phyloP scores from a whole-genome alignment of 2,888 invertebrate species.

The Hypomecis atomaria region DNA sequence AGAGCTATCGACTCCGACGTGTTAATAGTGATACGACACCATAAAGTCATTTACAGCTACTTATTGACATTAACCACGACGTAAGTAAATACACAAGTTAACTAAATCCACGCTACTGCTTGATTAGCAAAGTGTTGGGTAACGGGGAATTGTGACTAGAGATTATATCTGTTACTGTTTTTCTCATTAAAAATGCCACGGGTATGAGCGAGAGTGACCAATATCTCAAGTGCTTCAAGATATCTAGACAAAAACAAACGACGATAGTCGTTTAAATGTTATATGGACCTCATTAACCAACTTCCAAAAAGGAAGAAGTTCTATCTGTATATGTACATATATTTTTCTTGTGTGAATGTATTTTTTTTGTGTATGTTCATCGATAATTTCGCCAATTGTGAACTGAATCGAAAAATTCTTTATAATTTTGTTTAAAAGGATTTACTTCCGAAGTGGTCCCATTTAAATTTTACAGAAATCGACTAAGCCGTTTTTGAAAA shows the following conservation, averaged over 20 bases:
- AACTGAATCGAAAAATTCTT: too few species aligned
- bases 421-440: too few species aligned
- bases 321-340: too few species aligned
- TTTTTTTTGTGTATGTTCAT: too few species aligned
- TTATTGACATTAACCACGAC: conserved; percentile 20
- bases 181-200: not conserved
- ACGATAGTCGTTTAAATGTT: not conserved
- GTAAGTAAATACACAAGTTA: conserved; percentile 4
- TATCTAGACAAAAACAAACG: not conserved
- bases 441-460: too few species aligned
- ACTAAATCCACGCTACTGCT: conserved; percentile 12
- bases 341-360: too few species aligned
- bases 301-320: too few species aligned
- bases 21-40: conserved; percentile 26
- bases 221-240: not conserved
- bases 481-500: too few species aligned
- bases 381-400: too few species aligned
- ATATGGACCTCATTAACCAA: not conserved
- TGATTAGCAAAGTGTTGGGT: conserved; percentile 6
- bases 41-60: conserved; percentile 27
- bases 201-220: not conserved
- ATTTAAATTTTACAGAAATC: too few species aligned
- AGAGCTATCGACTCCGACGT: conserved; percentile 18
- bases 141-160: too few species aligned
- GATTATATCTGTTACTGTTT: too few species aligned